Evolutionary conservation across 2,113 vertebrate species (phyloP).

Genomic region (Pelecanus crispus): DNA sequence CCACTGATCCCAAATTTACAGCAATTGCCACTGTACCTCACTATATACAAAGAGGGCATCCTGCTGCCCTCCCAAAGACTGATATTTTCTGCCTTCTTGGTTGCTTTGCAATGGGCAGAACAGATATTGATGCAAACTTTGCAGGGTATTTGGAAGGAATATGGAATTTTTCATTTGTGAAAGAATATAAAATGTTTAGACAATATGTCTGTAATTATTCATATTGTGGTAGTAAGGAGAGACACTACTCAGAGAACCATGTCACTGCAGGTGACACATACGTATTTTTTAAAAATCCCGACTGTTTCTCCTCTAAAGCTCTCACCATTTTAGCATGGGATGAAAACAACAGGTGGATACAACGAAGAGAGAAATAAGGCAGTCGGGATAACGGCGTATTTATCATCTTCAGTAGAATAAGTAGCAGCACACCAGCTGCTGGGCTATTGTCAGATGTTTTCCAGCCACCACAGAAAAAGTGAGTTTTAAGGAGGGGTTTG

Average conservation of each 20-base stretch:
- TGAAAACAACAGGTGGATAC: conserved; percentile 47
- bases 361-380: neutral
- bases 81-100: neutral
- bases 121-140: neutral
- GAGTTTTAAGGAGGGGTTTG: conserved; percentile 55
- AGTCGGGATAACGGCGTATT: neutral
- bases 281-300: neutral
- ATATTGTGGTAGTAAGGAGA: neutral
- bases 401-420: conserved; percentile 45
- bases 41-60: neutral
- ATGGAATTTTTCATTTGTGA: neutral
- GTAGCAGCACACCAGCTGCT: conserved; percentile 49
- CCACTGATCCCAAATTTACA: neutral
- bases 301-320: neutral
- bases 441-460: conserved; percentile 47
- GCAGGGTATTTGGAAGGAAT: neutral
- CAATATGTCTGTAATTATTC: neutral
- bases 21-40: neutral
- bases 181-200: neutral
- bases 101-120: neutral
- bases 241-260: neutral
- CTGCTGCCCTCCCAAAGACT: neutral
- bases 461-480: conserved; percentile 46
- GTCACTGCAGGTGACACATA: neutral
- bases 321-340: neutral